Conservation (phyloP, 2,113 vertebrate species). For the Mirounga angustirostris region DNA sequence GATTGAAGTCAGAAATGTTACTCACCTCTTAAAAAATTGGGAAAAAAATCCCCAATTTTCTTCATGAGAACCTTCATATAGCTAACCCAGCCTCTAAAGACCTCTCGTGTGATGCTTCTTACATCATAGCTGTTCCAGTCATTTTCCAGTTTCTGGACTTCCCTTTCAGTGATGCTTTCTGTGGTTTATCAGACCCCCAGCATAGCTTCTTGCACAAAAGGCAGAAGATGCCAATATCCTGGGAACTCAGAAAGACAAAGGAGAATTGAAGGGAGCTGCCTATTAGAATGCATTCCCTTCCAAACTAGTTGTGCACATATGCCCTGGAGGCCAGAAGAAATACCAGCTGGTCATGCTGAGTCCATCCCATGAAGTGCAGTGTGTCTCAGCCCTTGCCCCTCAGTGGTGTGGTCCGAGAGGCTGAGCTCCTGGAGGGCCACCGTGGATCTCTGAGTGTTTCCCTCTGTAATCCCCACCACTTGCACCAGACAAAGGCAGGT, state of each 20-base stretch:
- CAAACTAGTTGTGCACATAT: not conserved
- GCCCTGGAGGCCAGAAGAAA: not conserved
- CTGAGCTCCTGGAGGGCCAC: not conserved
- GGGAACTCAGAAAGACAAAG: not conserved
- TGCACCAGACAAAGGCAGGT: not conserved
- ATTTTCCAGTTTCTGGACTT: not conserved
- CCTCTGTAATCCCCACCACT: too few species aligned
- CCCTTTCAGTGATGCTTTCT: not conserved
- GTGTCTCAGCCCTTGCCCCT: fast-evolving
- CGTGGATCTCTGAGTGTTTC: too few species aligned
- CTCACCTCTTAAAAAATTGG: not conserved
- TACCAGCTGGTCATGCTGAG: not conserved
- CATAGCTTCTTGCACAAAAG: not conserved
- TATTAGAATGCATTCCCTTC: not conserved
- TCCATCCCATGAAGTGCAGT: too few species aligned
- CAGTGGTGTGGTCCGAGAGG: not conserved
- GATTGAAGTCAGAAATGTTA: not conserved
- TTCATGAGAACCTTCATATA: not conserved
- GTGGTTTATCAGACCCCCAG: not conserved
- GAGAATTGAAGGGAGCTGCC: not conserved
- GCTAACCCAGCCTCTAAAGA: not conserved
- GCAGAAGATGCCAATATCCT: not conserved
- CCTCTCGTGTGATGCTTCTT: not conserved
- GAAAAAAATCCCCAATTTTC: too few species aligned
- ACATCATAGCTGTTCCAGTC: not conserved